phyloP scores from a whole-genome alignment of 2,888 invertebrate species.

The Halictus quadricinctus region DNA sequence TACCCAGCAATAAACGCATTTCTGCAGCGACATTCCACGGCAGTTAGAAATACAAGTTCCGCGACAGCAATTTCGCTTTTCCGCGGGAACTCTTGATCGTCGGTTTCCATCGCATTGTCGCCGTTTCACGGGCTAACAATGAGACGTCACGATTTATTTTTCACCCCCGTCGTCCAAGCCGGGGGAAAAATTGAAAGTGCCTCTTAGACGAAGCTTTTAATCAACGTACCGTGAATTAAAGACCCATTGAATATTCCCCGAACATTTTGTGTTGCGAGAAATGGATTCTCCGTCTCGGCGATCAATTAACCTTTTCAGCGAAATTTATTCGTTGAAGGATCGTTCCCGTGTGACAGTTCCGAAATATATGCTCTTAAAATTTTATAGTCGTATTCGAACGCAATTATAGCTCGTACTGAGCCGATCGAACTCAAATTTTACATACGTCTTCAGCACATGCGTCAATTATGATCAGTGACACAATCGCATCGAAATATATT shows the following conservation, averaged over 20 bases:
- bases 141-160: conserved; percentile 2
- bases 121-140: conserved; percentile 10
- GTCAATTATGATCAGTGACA: not conserved
- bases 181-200: not conserved
- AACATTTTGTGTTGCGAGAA: not conserved
- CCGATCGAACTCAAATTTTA: not conserved
- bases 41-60: conserved; percentile 52
- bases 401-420: too few species aligned
- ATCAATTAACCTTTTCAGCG: not conserved
- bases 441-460: not conserved
- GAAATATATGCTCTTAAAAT: too few species aligned
- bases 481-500: not conserved
- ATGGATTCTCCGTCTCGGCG: not conserved
- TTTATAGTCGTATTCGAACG: too few species aligned
- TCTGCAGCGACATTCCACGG: conserved; percentile 39
- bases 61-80: conserved; percentile 42
- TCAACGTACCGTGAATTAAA: not conserved
- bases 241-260: not conserved
- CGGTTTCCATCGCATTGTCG: conserved; percentile 30
- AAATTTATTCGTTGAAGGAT: not conserved
- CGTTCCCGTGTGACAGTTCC: too few species aligned
- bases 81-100: conserved; percentile 26
- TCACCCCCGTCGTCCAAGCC: not conserved
- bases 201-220: conserved; percentile 16
- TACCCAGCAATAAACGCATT: conserved; percentile 57